A percentile compares a stretch with the other conserved stretches of the same genome.
phyloP scores from a whole-genome alignment of 2,797 vertebrate genomes.

The Pristis pectinata region DNA sequence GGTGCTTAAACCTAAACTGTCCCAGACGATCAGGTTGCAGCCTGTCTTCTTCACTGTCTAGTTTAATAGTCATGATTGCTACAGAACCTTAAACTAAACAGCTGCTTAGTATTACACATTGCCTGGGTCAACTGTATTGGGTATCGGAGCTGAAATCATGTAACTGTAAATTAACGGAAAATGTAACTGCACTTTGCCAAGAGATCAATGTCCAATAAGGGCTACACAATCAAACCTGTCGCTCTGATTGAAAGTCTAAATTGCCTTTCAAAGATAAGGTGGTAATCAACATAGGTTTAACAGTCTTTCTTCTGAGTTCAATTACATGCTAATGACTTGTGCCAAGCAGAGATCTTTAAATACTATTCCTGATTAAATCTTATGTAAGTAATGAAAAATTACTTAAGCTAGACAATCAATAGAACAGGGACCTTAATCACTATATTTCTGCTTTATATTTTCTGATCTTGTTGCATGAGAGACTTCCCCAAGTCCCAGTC shows the following conservation, averaged over 20 bases:
- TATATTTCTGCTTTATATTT: conserved; percentile 67
- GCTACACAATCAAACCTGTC: conserved; percentile 67
- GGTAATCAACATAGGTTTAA: conserved; percentile 84
- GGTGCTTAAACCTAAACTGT: conserved; percentile 63
- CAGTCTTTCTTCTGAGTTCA: conserved; percentile 80
- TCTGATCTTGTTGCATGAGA: conserved; percentile 28
- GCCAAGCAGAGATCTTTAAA: conserved; percentile 90
- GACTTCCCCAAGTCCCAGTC: conserved; percentile 34
- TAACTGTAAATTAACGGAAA: conserved; percentile 78
- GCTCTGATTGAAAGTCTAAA: conserved; percentile 76
- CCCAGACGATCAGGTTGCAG: conserved; percentile 58
- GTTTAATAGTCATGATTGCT: conserved; percentile 59
- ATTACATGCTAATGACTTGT: conserved; percentile 81
- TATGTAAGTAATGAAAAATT: conserved; percentile 79
- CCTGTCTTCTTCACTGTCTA: conserved; percentile 58
- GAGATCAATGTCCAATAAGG: conserved; percentile 85
- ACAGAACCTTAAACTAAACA: conserved; percentile 60
- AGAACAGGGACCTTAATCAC: conserved; percentile 62
- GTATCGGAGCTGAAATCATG: conserved; percentile 70
- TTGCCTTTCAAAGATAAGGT: conserved; percentile 82
- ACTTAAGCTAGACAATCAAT: conserved; percentile 69
- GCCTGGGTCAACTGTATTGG: conserved; percentile 67
- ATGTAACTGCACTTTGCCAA: conserved; percentile 66
- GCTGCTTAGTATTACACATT: conserved; percentile 65
- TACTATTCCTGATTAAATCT: conserved; percentile 86